Evolutionary conservation across 2,797 vertebrate genomes (phyloP), one percentile per base, ranked within the genome.

Genomic region (Gambusia yucatana): DNA sequence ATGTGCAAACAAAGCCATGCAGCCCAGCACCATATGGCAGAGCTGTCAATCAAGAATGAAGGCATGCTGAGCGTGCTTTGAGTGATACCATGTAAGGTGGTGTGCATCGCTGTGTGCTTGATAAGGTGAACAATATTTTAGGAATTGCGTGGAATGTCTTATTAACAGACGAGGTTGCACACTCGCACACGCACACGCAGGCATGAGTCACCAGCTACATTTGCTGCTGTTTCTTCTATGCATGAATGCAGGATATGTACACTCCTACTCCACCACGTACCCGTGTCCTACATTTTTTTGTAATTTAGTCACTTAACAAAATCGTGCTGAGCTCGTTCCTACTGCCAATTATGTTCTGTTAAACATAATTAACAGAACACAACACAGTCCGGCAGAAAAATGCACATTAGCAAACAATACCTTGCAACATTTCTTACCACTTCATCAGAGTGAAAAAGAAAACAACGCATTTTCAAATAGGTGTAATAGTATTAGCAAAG

Each of bases 1-100:
- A 87, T 79, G 72, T 86, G 82, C 81, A 78, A 84, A 86, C 85
- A 81, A 82, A 86, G 76, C 88, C 76, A 75, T 52, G 70, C 78
- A 61, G 86, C 88, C 79, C 75, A 33, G 83, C 72, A 78, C 84
- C 92, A 92, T 93, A 91, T 89, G 93, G 89, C 79, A 84, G 82
- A 57, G 79, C 77, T 89, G 89, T 92, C 90, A 87, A 77, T 92
- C 87, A 80, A 71, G 81, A 83, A 77, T 75, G 76, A 80, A 87
- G 80, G 83, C 77, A 74, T 67, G 86, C 78, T 36, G 72, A 72
- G 88, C 30, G 20, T 39, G 67, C 80, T 88, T 85, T 88, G 39
- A 85, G 76, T 69, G 79, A 25, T 75, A 47, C 57, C 82, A 41
- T 76, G 86, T 86, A 80, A 81, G 79, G 77, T 78, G 78, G 76